phyloP scores from a whole-genome alignment of 2,888 invertebrate species.

The Tinea pellionella region DNA sequence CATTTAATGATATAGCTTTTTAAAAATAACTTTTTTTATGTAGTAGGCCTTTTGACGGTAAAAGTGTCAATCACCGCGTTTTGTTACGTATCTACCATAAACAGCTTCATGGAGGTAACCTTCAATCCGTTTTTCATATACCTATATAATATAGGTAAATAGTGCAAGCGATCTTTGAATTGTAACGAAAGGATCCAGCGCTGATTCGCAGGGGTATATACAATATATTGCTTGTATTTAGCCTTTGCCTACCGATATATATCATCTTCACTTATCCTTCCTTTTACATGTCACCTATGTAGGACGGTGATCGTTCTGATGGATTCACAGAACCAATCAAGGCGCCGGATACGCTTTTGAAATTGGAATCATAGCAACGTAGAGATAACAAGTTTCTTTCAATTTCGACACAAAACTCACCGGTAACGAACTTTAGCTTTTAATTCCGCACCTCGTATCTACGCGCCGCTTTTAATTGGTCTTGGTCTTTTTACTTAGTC shows the following conservation, averaged over 20 bases:
- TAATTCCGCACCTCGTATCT: conserved; percentile 43
- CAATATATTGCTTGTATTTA: neutral
- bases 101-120: no score
- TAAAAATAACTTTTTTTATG: neutral
- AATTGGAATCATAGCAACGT: conserved; percentile 60
- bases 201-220: no score
- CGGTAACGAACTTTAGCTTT: conserved; percentile 62
- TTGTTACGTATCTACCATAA: no score
- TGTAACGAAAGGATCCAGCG: no score
- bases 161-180: no score
- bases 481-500: conserved; percentile 43
- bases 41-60: neutral
- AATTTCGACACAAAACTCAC: conserved; percentile 57
- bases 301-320: conserved; percentile 19
- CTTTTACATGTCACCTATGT: conserved; percentile 1
- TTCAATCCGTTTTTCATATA: no score
- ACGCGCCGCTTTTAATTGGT: conserved; percentile 47
- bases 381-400: conserved; percentile 65
- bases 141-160: no score
- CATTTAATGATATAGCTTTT: neutral
- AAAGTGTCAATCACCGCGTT: no score
- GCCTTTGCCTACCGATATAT: conserved; percentile 20
- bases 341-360: conserved; percentile 54
- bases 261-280: conserved; percentile 18
- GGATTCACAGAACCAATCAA: conserved; percentile 55